Conservation (phyloP, 2,113 vertebrate species). For the Microcebus tavaratra region DNA sequence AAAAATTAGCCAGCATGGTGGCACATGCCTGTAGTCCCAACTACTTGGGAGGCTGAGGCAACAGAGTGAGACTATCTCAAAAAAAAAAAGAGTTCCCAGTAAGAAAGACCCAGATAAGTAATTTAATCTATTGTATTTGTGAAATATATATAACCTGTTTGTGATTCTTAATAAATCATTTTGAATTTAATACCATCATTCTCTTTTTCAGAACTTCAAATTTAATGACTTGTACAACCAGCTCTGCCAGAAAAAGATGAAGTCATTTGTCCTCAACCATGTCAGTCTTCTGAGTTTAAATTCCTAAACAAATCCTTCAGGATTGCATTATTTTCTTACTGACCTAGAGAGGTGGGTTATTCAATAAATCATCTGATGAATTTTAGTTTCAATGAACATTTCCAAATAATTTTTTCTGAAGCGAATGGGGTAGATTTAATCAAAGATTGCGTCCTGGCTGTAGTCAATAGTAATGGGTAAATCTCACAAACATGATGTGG, state of each 20-base stretch:
- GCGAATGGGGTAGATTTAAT: background rate
- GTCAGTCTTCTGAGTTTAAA: slow-evolving; percentile 8
- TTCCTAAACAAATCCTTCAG: slow-evolving; percentile 21
- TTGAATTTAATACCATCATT: background rate
- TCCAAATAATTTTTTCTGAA: slow-evolving; percentile 22
- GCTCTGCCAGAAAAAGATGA: background rate
- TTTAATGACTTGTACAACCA: slow-evolving; percentile 15
- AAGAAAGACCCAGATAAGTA: background rate
- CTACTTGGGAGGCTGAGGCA: too few relatives aligned
- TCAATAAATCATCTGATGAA: slow-evolving; percentile 9
- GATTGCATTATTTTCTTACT: background rate
- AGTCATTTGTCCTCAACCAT: background rate
- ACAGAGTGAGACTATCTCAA: too few relatives aligned
- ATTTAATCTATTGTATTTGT: background rate
- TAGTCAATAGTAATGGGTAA: background rate
- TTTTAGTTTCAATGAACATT: background rate
- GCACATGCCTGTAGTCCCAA: too few relatives aligned
- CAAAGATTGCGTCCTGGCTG: background rate
- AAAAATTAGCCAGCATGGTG: too few relatives aligned
- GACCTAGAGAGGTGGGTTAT: background rate
- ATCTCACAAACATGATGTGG: background rate
- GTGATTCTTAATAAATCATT: background rate
- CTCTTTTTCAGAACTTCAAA: background rate
- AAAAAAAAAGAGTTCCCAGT: background rate
- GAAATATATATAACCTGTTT: background rate